Percentiles rank a stretch among this genome's conserved stretches.
phyloP scores from a whole-genome alignment of 2,113 vertebrate genomes.

The Brevimyrus niger region DNA sequence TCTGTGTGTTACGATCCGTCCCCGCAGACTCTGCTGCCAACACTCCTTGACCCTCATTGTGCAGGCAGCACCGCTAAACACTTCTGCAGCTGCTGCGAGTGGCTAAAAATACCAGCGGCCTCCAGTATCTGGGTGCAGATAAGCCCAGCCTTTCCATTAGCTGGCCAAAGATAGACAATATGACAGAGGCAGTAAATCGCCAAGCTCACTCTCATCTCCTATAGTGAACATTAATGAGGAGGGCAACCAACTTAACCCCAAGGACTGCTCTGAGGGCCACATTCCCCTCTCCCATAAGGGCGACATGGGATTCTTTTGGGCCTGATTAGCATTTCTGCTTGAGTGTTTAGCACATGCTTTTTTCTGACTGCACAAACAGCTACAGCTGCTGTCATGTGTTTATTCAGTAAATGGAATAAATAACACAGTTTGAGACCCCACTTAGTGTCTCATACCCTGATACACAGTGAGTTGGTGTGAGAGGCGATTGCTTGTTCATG shows the following conservation, averaged over 20 bases:
- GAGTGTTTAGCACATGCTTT: not conserved
- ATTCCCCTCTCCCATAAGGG: not conserved
- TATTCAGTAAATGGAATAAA: not conserved
- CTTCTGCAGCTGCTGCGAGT: conserved; percentile 53
- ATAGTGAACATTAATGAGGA: conserved; percentile 30
- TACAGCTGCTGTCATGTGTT: not conserved
- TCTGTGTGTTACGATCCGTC: conserved; percentile 1
- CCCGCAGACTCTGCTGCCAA: not conserved
- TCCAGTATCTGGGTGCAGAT: conserved; percentile 51
- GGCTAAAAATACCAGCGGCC: conserved; percentile 57
- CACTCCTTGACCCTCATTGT: conserved; percentile 41
- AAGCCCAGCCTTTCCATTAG: conserved; percentile 51
- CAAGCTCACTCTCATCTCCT: conserved; percentile 37
- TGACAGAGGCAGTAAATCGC: conserved; percentile 38
- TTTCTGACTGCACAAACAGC: not conserved
- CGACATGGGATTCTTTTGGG: not conserved
- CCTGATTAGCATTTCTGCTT: not conserved
- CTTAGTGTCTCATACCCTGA: not conserved
- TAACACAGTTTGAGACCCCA: not conserved
- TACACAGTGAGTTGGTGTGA: not conserved
- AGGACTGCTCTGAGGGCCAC: conserved; percentile 5
- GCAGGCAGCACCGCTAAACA: conserved; percentile 35
- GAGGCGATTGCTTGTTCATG: not conserved
- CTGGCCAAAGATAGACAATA: conserved; percentile 49
- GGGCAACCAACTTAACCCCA: conserved; percentile 27